Evolutionary conservation across 1,140 invertebrate genomes (phyloP).

Genomic region (Zaprionus ornatus): DNA sequence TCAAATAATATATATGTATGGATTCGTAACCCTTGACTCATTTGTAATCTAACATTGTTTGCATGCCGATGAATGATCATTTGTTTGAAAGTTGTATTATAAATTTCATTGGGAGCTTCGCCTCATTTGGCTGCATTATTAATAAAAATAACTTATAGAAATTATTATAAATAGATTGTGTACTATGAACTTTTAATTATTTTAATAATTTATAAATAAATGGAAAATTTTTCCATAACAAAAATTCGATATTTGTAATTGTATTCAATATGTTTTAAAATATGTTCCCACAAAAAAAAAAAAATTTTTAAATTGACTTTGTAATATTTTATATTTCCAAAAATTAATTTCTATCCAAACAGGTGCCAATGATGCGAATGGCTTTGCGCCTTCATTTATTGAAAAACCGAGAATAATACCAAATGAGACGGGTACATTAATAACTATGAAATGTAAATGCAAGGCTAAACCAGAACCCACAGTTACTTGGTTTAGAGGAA

Average conservation of each 20-base stretch:
- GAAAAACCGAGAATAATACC: conserved; percentile 99
- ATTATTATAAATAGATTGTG: no score
- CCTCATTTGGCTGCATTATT: neutral
- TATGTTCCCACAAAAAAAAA: no score
- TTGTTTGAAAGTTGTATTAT: neutral
- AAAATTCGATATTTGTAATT: no score
- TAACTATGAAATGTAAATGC: conserved; percentile 97
- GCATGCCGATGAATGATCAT: neutral
- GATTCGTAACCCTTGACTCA: neutral
- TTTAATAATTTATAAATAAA: no score
- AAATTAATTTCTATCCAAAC: neutral
- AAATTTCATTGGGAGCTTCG: neutral
- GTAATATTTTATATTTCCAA: neutral
- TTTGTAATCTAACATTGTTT: neutral
- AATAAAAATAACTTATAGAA: no score
- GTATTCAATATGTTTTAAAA: no score
- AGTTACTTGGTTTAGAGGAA: conserved; percentile 95
- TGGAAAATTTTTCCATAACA: no score
- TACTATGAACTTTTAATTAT: no score
- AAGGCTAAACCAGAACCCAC: conserved; percentile 95
- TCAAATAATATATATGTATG: neutral
- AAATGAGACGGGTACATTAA: conserved; percentile 97
- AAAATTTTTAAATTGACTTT: neutral
- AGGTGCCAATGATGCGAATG: conserved; percentile 94
- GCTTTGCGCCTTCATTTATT: conserved; percentile 96